Evolutionary conservation across 2,888 invertebrate genomes (phyloP), one percentile per base, ranked within the genome.

Genomic region (Phaonia tiefii): DNA sequence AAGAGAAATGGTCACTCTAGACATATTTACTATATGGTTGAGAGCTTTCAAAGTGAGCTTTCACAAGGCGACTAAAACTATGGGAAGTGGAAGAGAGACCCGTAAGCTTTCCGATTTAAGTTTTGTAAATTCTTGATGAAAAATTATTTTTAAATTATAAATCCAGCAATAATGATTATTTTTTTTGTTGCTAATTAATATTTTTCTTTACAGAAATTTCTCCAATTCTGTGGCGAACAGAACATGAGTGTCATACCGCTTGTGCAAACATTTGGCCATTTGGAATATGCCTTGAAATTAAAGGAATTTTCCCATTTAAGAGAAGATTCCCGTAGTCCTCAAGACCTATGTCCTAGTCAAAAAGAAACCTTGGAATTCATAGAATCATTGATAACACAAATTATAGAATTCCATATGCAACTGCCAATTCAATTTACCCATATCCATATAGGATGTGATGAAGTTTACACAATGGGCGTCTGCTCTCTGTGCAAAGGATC

Each of bases 261-360:
- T 63, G 92, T 95, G n/a, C 95, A 95, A 89, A 95, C 95, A 0
- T 95, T 95, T 88, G 95, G 95, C 0, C 95, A 95, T 88, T 90
- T 95, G 85, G 95, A 95, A 86, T 95, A 94, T 87, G 93, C 93
- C 0, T 89, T 95, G 58, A 95, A 95, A 88, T 91, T 93, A 72
- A 87, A 91, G 13, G 92, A 92, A 63, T 95, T 93, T 85, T 88
- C 91, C 31, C 91, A 93, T 84, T 88, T 95, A 65, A 90, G 95
- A 26, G 95, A 95, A 89, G 93, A 94, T 13, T 91, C 92, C 0
- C 92, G 92, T 51, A 93, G 93, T 84, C 94, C 94, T 0, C 91
- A 94, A 91, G 95, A 95, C 79, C 90, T 95, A 13, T 95, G 95
- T 85, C 95, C 95, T 0, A 94, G 93, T 79, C 91, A 92, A 75